Evolutionary conservation across 2,113 vertebrate species (phyloP).

Genomic region (Tor tambroides): DNA sequence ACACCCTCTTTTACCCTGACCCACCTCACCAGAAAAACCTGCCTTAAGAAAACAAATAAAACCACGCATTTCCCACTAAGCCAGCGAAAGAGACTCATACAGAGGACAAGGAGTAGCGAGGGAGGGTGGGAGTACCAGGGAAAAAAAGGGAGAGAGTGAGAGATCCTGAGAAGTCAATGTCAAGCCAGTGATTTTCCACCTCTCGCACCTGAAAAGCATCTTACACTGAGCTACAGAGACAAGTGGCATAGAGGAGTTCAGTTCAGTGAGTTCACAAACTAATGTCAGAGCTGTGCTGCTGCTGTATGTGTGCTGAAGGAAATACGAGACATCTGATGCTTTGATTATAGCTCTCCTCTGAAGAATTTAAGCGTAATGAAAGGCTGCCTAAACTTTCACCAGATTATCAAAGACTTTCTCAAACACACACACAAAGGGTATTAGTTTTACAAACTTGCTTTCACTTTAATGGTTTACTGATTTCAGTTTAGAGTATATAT

Average conservation of each 20-base stretch:
- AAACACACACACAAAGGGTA: neutral
- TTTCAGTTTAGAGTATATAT: neutral
- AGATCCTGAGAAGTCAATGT: constrained; percentile 32
- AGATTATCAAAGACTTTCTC: constrained; percentile 24
- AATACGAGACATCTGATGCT: constrained; percentile 19
- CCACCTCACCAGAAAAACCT: constrained; percentile 41
- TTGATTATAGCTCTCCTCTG: constrained; percentile 30
- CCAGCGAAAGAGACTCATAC: constrained; percentile 30
- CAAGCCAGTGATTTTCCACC: constrained; percentile 57
- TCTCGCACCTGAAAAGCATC: constrained; percentile 49
- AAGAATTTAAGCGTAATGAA: constrained; percentile 44
- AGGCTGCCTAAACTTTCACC: constrained; percentile 38
- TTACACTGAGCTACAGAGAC: constrained; percentile 46
- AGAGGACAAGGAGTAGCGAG: neutral
- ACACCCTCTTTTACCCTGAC: neutral
- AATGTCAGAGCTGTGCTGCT: neutral
- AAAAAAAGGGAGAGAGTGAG: constrained; percentile 16
- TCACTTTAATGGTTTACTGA: neutral
- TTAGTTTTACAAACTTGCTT: neutral
- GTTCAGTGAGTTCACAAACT: constrained; percentile 50
- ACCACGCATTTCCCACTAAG: constrained; percentile 20
- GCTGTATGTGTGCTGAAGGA: neutral
- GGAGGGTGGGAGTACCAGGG: neutral
- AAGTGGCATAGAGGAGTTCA: constrained; percentile 10
- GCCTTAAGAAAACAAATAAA: constrained; percentile 43